Percentiles rank a stretch among this genome's conserved stretches.
These are phyloP conservation scores for Himalopsyche tibetana DNA, from an alignment of 2,888 invertebrate species.

Conservation along the genomic window DNA sequence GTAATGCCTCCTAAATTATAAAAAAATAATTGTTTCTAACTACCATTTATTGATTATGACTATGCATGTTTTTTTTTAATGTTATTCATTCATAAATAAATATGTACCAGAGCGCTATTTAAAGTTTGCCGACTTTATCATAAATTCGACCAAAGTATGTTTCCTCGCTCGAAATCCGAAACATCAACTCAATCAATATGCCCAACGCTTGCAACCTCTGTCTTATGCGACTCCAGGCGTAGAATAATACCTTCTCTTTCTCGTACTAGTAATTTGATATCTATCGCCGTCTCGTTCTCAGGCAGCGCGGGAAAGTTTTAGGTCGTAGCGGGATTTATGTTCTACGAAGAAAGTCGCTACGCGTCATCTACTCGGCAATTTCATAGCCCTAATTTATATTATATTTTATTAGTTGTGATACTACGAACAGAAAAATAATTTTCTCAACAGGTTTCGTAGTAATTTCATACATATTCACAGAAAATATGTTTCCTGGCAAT, in stretches of 20 bases:
- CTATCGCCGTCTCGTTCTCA: background rate
- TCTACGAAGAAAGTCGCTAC: constrained; percentile 37
- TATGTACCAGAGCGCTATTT: too few relatives aligned
- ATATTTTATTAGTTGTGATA: constrained; percentile 31
- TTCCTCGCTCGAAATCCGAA: constrained; percentile 24
- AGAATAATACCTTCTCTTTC: background rate
- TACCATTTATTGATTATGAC: too few relatives aligned
- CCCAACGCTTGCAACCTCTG: constrained; percentile 23
- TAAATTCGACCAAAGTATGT: background rate
- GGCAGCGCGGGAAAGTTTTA: constrained; percentile 40
- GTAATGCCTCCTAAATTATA: too few relatives aligned
- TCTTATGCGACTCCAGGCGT: constrained; percentile 19
- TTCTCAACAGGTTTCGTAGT: constrained; percentile 8
- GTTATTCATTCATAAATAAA: too few relatives aligned
- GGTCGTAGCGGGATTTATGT: constrained; percentile 38
- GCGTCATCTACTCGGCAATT: constrained; percentile 34
- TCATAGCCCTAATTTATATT: constrained; percentile 17
- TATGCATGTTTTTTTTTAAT: too few relatives aligned
- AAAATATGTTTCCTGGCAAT: too few relatives aligned
- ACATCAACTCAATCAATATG: constrained; percentile 33
- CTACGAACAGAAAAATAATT: background rate
- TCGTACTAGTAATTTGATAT: background rate
- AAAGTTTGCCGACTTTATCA: too few relatives aligned
- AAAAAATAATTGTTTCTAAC: too few relatives aligned
- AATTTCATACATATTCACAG: too few relatives aligned